Conservation (phyloP, 2,797 vertebrate species). For the Eulemur rubriventer region DNA sequence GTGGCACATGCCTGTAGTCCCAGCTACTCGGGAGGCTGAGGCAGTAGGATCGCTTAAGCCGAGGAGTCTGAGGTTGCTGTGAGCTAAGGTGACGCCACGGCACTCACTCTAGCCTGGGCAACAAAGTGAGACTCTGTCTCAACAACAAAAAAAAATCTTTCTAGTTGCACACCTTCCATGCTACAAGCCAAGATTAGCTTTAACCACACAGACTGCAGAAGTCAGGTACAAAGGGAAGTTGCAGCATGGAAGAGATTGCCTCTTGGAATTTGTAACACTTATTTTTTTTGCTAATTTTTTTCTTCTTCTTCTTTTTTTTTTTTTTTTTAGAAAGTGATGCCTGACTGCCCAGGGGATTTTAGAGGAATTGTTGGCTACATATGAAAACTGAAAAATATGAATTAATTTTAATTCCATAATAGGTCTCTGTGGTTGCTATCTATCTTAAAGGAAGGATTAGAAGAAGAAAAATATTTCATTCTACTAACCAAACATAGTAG, state of each 20-base stretch:
- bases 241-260: background rate
- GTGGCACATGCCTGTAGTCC: too few species aligned
- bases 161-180: background rate
- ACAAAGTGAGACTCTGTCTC: too few species aligned
- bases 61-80: too few species aligned
- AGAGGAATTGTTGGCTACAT: conserved; percentile 73
- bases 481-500: conserved; percentile 63
- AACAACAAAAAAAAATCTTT: background rate
- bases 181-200: background rate
- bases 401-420: conserved; percentile 80
- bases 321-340: conserved; percentile 59
- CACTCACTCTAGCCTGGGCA: too few species aligned
- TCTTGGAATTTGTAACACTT: conserved; percentile 50
- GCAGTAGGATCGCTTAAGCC: too few species aligned
- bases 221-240: background rate
- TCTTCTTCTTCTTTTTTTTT: background rate
- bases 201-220: background rate
- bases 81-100: too few species aligned
- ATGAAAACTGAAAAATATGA: conserved; percentile 74
- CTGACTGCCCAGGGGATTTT: conserved; percentile 29
- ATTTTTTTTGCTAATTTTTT: background rate
- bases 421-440: conserved; percentile 67
- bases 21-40: too few species aligned
- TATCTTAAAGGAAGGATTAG: conserved; percentile 78
- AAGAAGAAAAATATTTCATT: conserved; percentile 68